A percentile compares a stretch with the other conserved stretches of the same genome.
These are phyloP conservation scores for Tamias sibiricus DNA, from an alignment of 2,113 vertebrate genomes.

Conservation along the genomic window DNA sequence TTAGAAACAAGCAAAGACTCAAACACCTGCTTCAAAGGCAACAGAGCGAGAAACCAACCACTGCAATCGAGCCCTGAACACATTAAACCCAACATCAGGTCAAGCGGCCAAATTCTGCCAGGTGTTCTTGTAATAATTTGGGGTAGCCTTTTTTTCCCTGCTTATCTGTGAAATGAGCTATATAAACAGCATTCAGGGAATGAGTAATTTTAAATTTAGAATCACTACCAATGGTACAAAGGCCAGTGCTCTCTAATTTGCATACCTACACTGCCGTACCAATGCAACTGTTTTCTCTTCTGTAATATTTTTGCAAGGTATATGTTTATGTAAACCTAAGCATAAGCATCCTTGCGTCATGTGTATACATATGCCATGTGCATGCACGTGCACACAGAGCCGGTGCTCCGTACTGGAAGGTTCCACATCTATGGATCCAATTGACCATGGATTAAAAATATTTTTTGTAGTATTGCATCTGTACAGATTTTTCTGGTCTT, in stretches of 20 bases:
- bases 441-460: not conserved
- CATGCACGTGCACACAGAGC: not conserved
- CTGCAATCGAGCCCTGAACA: accelerated
- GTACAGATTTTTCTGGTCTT: not conserved
- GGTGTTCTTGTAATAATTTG: accelerated
- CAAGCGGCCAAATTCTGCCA: not conserved
- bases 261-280: accelerated
- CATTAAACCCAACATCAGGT: accelerated
- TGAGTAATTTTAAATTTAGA: not conserved
- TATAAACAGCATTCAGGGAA: not conserved
- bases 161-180: not conserved
- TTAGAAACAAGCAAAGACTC: not conserved
- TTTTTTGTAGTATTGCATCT: not conserved
- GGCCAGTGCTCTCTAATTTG: not conserved
- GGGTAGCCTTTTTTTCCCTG: not conserved
- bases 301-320: not conserved
- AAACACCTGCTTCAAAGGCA: not conserved
- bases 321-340: not conserved
- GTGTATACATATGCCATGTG: not conserved
- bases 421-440: not conserved
- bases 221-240: not conserved
- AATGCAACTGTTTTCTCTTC: not conserved
- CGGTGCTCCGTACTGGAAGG: not conserved
- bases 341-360: not conserved
- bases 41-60: not conserved